Evolutionary conservation across 2,797 vertebrate genomes (phyloP).

Genomic region (Thaleichthys pacificus): DNA sequence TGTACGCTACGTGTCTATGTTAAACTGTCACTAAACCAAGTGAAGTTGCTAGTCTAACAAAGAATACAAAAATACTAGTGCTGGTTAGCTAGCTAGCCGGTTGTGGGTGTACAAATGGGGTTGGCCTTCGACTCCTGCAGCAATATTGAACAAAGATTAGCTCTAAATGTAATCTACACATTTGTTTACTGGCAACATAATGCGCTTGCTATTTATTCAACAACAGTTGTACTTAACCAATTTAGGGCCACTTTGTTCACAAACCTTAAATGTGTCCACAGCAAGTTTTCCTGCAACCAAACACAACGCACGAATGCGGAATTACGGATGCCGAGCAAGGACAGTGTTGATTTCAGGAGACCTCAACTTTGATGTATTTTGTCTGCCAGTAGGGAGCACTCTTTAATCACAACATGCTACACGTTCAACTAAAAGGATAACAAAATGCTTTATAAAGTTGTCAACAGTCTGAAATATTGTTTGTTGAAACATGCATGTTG

Average conservation of each 20-base stretch:
- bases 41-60: no score
- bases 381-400: constrained; percentile 12
- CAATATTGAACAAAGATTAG: no score
- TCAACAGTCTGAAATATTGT: background rate
- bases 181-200: background rate
- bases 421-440: background rate
- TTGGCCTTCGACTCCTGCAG: no score
- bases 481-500: background rate
- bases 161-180: background rate
- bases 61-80: no score
- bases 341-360: constrained; percentile 25
- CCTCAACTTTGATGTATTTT: constrained; percentile 8
- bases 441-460: background rate
- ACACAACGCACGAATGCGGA: constrained; percentile 59
- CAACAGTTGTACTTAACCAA: background rate
- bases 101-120: no score
- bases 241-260: constrained; percentile 18
- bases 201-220: background rate
- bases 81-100: no score
- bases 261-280: constrained; percentile 53
- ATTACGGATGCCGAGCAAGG: constrained; percentile 50
- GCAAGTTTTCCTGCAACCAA: constrained; percentile 34
- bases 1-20: no score
- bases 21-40: no score
- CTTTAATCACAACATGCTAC: background rate